Base-by-base conservation (phyloP, 2,113 vertebrate species). In the Ciconia maguari region DNA sequence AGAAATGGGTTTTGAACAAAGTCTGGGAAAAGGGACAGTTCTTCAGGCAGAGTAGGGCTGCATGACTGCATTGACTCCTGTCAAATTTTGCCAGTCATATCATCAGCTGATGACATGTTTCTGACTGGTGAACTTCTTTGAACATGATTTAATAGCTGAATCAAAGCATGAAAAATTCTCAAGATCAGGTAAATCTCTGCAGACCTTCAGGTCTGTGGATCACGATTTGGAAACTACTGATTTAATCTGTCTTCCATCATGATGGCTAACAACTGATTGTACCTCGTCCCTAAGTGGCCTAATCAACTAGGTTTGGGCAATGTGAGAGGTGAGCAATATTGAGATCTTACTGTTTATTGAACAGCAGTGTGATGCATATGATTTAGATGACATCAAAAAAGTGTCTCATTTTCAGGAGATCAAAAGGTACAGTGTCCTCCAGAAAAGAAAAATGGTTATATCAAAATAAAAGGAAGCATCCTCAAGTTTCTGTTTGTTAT, bases 191-290 rank as follows among this genome's bases (percentile, higher is more conserved):
- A 62, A 71, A 42, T 32, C 58, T 74, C 22, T 1, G 42, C 24
- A 92, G 70, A 77, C 16, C 12, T 54, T 62, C 49, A n/a, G 19
- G 36, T 77, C 55, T 46, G 8, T 46, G 26, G n/a, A 71, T 71
- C 38, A 55, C 83, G 71, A 9, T 54, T 64, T 87, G 60, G 36
- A 83, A 83, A 70, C 25, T 7, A 68, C 29, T 6, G 20, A 48
- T 81, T 83, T 71, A 65, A 89, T 38, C 32, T 26, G 20, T 54
- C 46, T 58, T 66, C 46, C 27, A 41, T 55, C 44, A 41, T 1
- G 60, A 75, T 0, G 0, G 25, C 46, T 61, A 70, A 88, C 16
- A 62, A 64, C 20, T 30, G 46, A 42, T 34, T 0, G 0, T 4
- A 60, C 22, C 25, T 81, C 42, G 51, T 55, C 32, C 38, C 15